Percentiles rank a stretch among this genome's conserved stretches.
Conservation (phyloP, 2,888 invertebrate genomes). For the Lacanobia wlatinum region DNA sequence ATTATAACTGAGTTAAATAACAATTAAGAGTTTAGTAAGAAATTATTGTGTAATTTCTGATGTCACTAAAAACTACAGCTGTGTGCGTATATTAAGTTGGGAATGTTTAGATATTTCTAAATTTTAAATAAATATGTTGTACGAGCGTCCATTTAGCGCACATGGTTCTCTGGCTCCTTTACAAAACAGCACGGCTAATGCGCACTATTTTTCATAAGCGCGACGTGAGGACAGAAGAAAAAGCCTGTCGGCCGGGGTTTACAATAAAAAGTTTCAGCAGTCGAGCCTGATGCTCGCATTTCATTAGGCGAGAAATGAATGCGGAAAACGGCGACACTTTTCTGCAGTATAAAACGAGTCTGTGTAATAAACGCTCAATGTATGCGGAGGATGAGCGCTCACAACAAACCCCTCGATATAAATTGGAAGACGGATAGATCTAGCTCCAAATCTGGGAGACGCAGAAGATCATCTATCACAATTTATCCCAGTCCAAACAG, state of each 20-base stretch:
- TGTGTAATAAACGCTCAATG: constrained; percentile 72
- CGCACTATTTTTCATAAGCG: constrained; percentile 82
- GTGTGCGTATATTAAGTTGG: constrained; percentile 29
- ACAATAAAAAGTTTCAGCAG: constrained; percentile 82
- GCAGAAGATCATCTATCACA: constrained; percentile 85
- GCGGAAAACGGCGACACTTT: constrained; percentile 80
- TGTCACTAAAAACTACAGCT: constrained; percentile 41
- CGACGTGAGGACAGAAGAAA: constrained; percentile 80
- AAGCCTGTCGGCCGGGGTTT: constrained; percentile 75
- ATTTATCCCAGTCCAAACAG: constrained; percentile 86
- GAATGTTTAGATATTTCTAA: constrained; percentile 23
- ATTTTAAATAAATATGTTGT: constrained; percentile 40
- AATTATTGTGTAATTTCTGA: constrained; percentile 48
- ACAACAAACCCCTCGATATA: constrained; percentile 68
- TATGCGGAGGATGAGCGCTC: constrained; percentile 70
- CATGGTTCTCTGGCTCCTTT: constrained; percentile 64
- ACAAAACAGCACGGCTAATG: constrained; percentile 74
- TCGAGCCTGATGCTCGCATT: constrained; percentile 81
- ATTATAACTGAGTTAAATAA: constrained; percentile 49
- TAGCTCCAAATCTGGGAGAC: constrained; percentile 80
- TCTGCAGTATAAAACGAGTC: constrained; percentile 72
- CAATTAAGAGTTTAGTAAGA: constrained; percentile 50
- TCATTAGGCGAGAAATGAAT: constrained; percentile 85
- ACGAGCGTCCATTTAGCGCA: constrained; percentile 34
- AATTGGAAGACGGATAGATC: constrained; percentile 81